A percentile compares a stretch with the other conserved stretches of the same genome.
phyloP scores from a whole-genome alignment of 37 sponge, comb jelly and placozoan species.

The Hormiphora californensis region DNA sequence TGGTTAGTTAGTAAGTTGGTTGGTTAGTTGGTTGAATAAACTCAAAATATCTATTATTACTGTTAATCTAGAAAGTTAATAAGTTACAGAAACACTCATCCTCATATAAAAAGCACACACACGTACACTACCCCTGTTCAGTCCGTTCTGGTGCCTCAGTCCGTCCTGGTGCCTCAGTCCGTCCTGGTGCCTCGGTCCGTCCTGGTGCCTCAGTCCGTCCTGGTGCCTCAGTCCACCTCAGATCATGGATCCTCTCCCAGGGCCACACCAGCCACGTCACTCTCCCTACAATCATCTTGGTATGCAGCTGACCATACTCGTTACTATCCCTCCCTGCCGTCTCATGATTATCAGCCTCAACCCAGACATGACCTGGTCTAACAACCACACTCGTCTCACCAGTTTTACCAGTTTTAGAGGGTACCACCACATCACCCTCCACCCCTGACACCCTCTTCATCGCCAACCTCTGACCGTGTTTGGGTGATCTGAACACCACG shows the following conservation, averaged over 20 bases:
- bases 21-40: no score
- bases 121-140: no score
- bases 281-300: slow-evolving; percentile 2
- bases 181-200: background rate
- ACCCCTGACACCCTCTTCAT: slow-evolving; percentile 16
- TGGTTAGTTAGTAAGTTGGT: no score
- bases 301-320: slow-evolving; percentile 36
- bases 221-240: background rate
- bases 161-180: no score
- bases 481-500: slow-evolving; percentile 36
- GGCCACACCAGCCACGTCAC: slow-evolving; percentile 49
- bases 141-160: no score
- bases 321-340: slow-evolving; percentile 42
- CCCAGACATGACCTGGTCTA: slow-evolving; percentile 49
- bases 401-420: slow-evolving; percentile 1
- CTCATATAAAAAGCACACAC: no score
- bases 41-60: no score
- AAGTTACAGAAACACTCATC: no score
- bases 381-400: background rate
- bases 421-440: background rate
- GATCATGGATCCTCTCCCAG: slow-evolving; percentile 10
- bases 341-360: slow-evolving; percentile 34
- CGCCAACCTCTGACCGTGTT: slow-evolving; percentile 2
- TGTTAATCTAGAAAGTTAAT: no score
- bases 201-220: background rate